These are phyloP conservation scores for Probaryconus sp. DNA, from an alignment of 1,140 invertebrate species.

Conservation along the genomic window DNA sequence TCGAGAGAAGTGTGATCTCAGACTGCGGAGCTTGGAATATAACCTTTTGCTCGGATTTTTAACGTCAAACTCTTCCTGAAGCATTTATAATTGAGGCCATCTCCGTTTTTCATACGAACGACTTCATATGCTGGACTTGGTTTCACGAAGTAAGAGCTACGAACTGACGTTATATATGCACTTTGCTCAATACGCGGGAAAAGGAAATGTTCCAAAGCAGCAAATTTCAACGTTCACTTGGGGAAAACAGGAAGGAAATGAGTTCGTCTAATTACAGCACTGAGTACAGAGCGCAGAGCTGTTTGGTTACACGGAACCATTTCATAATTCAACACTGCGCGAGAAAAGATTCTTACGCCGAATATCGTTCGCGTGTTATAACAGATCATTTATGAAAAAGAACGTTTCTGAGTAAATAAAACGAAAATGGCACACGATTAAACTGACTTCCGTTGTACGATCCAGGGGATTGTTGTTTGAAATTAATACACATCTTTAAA, in stretches of 20 bases:
- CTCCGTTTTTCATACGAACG: slow-evolving; percentile 38
- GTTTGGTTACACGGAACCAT: slow-evolving; percentile 32
- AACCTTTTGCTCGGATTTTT: slow-evolving; percentile 27
- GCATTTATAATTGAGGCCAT: slow-evolving; percentile 55
- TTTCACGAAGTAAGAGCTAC: slow-evolving; percentile 33
- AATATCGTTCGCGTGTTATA: slow-evolving; percentile 27
- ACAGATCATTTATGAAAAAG: slow-evolving; percentile 24
- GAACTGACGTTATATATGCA: slow-evolving; percentile 41
- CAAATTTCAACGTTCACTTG: slow-evolving; percentile 49
- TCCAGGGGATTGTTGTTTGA: too few relatives aligned
- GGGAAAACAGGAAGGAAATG: slow-evolving; percentile 44
- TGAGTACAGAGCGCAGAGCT: slow-evolving; percentile 21
- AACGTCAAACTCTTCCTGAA: slow-evolving; percentile 5
- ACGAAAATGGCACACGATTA: neutral
- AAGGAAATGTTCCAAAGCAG: slow-evolving; percentile 41
- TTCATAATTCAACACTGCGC: slow-evolving; percentile 17
- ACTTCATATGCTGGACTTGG: slow-evolving; percentile 34
- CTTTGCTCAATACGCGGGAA: slow-evolving; percentile 48
- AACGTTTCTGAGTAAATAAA: slow-evolving; percentile 18
- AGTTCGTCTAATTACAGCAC: slow-evolving; percentile 55
- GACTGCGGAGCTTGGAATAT: slow-evolving; percentile 1
- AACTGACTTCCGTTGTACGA: too few relatives aligned
- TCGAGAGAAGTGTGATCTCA: slow-evolving; percentile 17
- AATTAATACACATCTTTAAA: too few relatives aligned
- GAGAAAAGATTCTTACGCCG: slow-evolving; percentile 28